Conservation (phyloP, 2,888 invertebrate species). For the Lepas anatifera region DNA sequence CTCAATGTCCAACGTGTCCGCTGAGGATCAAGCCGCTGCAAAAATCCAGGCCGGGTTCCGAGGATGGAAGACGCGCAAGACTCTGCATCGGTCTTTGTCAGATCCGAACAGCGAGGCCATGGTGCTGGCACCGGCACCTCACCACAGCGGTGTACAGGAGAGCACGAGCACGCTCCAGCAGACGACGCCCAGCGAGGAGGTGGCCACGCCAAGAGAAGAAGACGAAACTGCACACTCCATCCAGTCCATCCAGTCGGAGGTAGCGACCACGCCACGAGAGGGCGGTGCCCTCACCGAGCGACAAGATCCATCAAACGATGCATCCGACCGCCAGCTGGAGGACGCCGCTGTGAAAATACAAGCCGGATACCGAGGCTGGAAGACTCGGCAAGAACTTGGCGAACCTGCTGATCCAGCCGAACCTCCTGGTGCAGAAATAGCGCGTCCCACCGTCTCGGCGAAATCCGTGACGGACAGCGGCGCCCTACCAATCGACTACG, state of each 20-base stretch:
- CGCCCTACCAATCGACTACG: neutral
- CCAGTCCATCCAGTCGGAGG: neutral
- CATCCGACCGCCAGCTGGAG: neutral
- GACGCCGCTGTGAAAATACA: neutral
- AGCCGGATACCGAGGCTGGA: neutral
- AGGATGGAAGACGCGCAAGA: constrained; percentile 16
- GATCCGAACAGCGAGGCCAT: constrained; percentile 2
- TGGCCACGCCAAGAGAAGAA: neutral
- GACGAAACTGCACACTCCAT: neutral
- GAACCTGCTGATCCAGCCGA: too few species aligned
- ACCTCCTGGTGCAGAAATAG: too few species aligned
- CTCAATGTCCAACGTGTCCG: neutral
- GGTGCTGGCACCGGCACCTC: neutral
- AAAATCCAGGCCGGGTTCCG: constrained; percentile 21
- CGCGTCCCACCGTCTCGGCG: neutral
- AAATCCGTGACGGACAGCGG: constrained; percentile 7
- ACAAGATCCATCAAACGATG: neutral
- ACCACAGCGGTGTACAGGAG: neutral
- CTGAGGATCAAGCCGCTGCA: constrained; percentile 16
- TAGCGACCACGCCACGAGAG: neutral
- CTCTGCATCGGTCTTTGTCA: neutral
- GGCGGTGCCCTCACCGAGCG: neutral
- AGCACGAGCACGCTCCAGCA: neutral
- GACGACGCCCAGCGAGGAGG: neutral
- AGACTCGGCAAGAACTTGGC: too few species aligned